These are phyloP conservation scores for Daboia siamensis DNA, from an alignment of 2,113 vertebrate species.

Conservation along the genomic window DNA sequence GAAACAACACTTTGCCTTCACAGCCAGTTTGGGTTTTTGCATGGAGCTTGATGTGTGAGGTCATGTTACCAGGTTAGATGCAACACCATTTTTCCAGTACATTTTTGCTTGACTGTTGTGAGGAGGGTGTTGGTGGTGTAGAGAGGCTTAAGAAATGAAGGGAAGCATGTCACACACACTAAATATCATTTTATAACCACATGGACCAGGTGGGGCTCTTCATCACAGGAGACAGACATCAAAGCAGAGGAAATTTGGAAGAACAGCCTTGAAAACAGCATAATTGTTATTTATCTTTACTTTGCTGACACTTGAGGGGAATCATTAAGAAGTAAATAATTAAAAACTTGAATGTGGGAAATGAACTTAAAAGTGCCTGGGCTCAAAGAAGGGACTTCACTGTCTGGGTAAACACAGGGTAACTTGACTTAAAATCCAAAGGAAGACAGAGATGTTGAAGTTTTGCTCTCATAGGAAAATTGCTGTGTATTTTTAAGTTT, in stretches of 20 bases:
- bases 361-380: not conserved
- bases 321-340: constrained; percentile 25
- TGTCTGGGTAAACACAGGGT: not conserved
- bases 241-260: not conserved
- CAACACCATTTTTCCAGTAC: not conserved
- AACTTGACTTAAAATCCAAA: not conserved
- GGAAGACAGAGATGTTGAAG: not conserved
- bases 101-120: not conserved
- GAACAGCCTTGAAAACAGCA: not conserved
- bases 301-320: not conserved
- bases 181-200: not conserved
- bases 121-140: not conserved
- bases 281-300: constrained; percentile 4
- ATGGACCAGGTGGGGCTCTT: not conserved
- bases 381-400: not conserved
- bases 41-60: not conserved
- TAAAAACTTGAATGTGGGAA: not conserved
- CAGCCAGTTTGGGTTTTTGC: not conserved
- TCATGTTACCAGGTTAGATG: not conserved
- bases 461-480: not conserved
- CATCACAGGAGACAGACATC: not conserved
- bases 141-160: not conserved
- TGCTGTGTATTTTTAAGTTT: not conserved
- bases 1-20: not conserved
- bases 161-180: not conserved